Evolutionary conservation across 2,888 invertebrate species (phyloP), one percentile per base, ranked within the genome.

Genomic region (Aphodius granarius): DNA sequence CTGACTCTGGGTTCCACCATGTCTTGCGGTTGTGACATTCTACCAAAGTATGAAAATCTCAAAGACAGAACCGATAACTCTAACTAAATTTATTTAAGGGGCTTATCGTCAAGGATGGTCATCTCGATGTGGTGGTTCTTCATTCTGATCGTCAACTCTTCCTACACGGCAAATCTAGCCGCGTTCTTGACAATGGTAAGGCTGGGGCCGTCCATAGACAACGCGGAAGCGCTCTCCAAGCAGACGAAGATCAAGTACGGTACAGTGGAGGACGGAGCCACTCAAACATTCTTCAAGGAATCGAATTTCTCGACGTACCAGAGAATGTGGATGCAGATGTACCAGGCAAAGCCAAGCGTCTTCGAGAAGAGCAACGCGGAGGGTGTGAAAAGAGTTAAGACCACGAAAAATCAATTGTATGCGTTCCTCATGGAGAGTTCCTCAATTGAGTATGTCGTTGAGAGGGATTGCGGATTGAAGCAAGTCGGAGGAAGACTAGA

Each of bases 381-480:
- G 83, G 99, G 98, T 0, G 93, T 97, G 0, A 94, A 95, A 6
- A 90, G 96, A 78, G 98, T 98, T 0, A 83, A 91, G 73, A 93
- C 92, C 85, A 92, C 92, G 16, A 94, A 94, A 86, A 91, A 94
- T 76, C 91, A 93, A 76, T 89, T 90, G 70, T 99, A 97, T 85
- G 99, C 99, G 0, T 99, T 95, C 86, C 90, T 99, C 72, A 98
- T 98, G 96, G 99, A 99, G 88, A 97, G 97, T 0, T 94, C 97
- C 0, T 94, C 95, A 3, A 94, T 99, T 79, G 98, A 99, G 86
- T 99, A 97, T 86, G 94, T 93, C 82, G 90, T 95, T 74, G 94
- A 96, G 86, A 91, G 95, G 75, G 91, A 95, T 81, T 98, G 97
- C 84, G 93, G 95, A 68, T 89, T 97, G 78, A 94, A 91, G 84